phyloP scores from a whole-genome alignment of 2,888 invertebrate genomes.

The Hydriomena furcata region DNA sequence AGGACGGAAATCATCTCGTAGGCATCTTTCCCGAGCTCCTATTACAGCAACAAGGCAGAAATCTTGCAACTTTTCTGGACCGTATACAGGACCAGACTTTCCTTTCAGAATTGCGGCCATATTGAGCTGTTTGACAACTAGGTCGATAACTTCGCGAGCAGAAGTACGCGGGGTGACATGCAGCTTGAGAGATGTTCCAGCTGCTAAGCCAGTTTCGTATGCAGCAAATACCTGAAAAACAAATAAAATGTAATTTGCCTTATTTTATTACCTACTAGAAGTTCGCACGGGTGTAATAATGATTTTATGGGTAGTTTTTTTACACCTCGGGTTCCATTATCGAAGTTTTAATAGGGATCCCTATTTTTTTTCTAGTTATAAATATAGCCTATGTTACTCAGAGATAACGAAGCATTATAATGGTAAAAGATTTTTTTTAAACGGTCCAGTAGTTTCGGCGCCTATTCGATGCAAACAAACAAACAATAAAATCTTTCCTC shows the following conservation, averaged over 20 bases:
- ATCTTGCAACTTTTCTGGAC: slow-evolving; percentile 91
- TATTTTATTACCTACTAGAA: no score
- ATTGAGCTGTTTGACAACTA: slow-evolving; percentile 97
- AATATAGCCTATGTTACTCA: no score
- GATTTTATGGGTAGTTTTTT: no score
- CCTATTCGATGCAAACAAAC: no score
- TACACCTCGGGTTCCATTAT: no score
- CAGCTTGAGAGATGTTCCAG: slow-evolving; percentile 95
- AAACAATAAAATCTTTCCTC: no score
- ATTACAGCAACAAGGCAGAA: slow-evolving; percentile 98
- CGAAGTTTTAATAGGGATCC: no score
- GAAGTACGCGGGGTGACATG: slow-evolving; percentile 97
- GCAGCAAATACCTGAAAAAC: slow-evolving; percentile 94
- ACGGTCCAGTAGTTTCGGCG: no score
- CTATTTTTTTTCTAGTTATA: no score
- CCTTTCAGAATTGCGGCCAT: slow-evolving; percentile 94
- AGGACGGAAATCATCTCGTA: slow-evolving; percentile 97
- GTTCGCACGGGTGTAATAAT: no score
- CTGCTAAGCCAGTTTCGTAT: slow-evolving; percentile 96
- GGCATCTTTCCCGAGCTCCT: slow-evolving; percentile 96
- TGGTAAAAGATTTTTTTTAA: no score
- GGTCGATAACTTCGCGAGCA: slow-evolving; percentile 96
- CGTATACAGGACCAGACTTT: slow-evolving; percentile 93
- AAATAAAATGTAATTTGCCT: slow-evolving; percentile 2
- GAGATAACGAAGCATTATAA: no score